Percentiles rank a stretch among this genome's conserved stretches.
These are phyloP conservation scores for Dermatophagoides farinae DNA, from an alignment of 1,140 invertebrate genomes.

Conservation along the genomic window DNA sequence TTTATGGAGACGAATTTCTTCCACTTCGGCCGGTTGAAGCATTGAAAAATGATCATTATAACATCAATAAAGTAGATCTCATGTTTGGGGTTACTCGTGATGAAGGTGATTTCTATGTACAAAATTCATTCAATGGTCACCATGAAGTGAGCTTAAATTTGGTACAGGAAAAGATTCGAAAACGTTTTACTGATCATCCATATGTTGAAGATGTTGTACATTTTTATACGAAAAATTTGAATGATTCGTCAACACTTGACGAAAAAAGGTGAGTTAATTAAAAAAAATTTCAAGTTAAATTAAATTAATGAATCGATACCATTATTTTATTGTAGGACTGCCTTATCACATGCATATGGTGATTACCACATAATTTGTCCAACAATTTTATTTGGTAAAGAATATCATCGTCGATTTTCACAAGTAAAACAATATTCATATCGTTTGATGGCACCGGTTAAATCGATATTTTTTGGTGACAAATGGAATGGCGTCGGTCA, in stretches of 20 bases:
- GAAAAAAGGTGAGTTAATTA: constrained; percentile 3
- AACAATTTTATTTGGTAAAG: not conserved
- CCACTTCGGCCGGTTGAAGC: not conserved
- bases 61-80: not conserved
- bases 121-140: not conserved
- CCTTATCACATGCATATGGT: not conserved
- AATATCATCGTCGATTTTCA: not conserved
- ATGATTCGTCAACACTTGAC: not conserved
- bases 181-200: not conserved
- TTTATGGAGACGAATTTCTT: not conserved
- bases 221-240: not conserved
- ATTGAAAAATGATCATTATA: not conserved
- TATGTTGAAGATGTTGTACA: not conserved
- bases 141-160: not conserved
- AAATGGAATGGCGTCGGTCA: constrained; percentile 84
- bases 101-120: constrained; percentile 3
- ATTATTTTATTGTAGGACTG: not conserved
- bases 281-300: too few species aligned
- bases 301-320: not conserved
- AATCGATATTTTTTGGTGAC: constrained; percentile 22
- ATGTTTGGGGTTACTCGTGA: not conserved
- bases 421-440: not conserved
- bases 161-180: not conserved
- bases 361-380: constrained; percentile 10
- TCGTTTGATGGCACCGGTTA: not conserved